phyloP scores from a whole-genome alignment of 2,113 vertebrate genomes.

The Ranitomeya imitator region DNA sequence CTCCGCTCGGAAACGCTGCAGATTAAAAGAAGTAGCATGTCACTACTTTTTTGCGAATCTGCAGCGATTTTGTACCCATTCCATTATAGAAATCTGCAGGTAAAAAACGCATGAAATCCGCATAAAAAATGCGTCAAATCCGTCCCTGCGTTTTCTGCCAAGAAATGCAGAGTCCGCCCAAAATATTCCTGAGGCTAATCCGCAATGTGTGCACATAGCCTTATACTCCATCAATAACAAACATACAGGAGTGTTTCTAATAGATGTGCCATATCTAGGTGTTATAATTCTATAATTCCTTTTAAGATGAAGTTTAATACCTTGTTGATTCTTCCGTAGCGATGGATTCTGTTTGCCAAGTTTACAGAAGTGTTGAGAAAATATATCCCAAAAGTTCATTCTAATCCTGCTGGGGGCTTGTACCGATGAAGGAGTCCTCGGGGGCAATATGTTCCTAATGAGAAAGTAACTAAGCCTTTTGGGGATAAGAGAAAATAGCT shows the following conservation, averaged over 20 bases:
- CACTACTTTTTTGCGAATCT: no score
- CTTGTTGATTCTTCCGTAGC: neutral
- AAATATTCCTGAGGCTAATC: no score
- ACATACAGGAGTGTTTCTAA: neutral
- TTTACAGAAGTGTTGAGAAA: constrained; percentile 45
- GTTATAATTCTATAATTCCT: neutral
- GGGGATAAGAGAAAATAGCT: constrained; percentile 45
- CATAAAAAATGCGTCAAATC: no score
- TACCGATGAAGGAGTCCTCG: constrained; percentile 40
- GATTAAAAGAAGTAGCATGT: no score
- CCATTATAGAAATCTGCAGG: no score
- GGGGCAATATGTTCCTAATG: constrained; percentile 45
- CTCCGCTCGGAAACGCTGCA: no score
- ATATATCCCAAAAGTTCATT: constrained; percentile 34
- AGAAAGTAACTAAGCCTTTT: constrained; percentile 51
- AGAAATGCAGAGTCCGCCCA: no score
- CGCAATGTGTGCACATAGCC: no score
- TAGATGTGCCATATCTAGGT: neutral
- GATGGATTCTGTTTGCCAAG: constrained; percentile 24
- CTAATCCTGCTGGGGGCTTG: constrained; percentile 46
- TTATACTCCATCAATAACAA: neutral
- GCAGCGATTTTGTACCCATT: no score
- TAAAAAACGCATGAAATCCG: no score
- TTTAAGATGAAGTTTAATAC: constrained; percentile 4
- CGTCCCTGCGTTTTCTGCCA: no score